These are phyloP conservation scores for Lepus europaeus DNA, from an alignment of 2,113 vertebrate species.

Conservation along the genomic window DNA sequence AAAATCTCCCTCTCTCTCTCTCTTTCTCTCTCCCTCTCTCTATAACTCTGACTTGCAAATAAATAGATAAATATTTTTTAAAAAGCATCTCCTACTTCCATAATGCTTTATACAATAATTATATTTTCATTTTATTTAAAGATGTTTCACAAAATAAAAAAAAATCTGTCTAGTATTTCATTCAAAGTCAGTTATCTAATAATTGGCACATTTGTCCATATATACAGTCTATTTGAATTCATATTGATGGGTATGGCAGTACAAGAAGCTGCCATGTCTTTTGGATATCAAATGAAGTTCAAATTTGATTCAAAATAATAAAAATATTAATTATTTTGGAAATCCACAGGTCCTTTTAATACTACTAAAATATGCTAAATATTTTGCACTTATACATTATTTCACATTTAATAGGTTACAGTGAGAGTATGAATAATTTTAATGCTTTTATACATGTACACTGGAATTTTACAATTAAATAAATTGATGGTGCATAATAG, in stretches of 20 bases:
- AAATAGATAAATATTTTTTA: not conserved
- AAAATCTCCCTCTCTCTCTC: too few species aligned
- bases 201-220: not conserved
- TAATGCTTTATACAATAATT: not conserved
- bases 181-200: not conserved
- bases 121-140: not conserved
- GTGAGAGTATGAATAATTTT: not conserved
- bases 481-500: not conserved
- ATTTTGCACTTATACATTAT: not conserved
- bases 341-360: not conserved
- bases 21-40: too few species aligned
- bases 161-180: not conserved
- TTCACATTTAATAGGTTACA: not conserved
- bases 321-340: conserved; percentile 18
- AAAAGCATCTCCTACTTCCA: not conserved
- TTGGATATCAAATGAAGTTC: not conserved
- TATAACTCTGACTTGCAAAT: too few species aligned
- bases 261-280: not conserved
- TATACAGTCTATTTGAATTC: not conserved
- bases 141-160: not conserved
- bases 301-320: conserved; percentile 7
- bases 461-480: not conserved
- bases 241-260: not conserved
- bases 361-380: not conserved
- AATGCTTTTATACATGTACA: not conserved